Conservation (phyloP, 2,113 vertebrate species). For the Tinamus guttatus region DNA sequence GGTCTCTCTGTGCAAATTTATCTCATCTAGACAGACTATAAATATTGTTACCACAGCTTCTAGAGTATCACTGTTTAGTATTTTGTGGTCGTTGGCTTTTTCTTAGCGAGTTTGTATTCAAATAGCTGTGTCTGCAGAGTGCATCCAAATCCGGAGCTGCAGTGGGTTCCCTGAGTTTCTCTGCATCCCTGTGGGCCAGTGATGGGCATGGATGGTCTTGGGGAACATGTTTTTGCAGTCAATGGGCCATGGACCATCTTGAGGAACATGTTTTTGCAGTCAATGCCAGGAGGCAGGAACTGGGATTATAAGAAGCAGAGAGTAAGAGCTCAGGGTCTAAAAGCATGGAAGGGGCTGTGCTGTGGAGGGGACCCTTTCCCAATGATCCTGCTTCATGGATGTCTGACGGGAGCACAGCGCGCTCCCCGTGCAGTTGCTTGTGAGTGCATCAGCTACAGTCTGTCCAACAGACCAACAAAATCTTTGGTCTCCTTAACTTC, state of each 20-base stretch:
- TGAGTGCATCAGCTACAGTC: background rate
- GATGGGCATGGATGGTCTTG: fast-evolving
- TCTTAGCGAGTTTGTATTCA: background rate
- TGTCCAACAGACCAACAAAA: background rate
- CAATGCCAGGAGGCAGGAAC: background rate
- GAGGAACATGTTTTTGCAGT: background rate
- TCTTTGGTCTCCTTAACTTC: background rate
- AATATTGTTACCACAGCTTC: background rate
- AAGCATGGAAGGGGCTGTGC: background rate
- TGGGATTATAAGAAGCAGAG: background rate
- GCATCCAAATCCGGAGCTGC: background rate
- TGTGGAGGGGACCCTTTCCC: background rate
- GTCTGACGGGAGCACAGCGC: fast-evolving
- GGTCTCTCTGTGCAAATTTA: background rate
- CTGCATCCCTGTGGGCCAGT: background rate
- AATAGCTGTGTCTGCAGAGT: fast-evolving
- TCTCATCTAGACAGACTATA: background rate
- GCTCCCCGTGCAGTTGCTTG: fast-evolving
- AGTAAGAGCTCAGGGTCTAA: background rate
- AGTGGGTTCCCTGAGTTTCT: background rate
- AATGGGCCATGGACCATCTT: too few relatives aligned
- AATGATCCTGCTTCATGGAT: background rate
- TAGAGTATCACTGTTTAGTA: background rate
- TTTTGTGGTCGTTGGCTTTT: too few relatives aligned
- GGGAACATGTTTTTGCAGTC: background rate